Conservation (phyloP, 1,140 invertebrate species). For the Manduca sexta region DNA sequence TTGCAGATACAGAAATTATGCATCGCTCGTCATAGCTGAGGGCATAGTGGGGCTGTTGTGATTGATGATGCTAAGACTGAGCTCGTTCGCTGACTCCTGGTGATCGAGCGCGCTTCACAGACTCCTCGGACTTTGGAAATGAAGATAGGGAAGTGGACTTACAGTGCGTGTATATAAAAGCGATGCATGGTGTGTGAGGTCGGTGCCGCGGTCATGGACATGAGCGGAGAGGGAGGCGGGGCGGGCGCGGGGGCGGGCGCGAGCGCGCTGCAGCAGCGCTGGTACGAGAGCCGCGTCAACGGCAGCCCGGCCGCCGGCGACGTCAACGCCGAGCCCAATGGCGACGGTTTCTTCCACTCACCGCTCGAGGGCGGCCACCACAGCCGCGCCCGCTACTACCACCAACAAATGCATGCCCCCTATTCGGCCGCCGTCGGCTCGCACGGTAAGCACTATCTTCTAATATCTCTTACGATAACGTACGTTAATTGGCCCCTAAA, state of each 20-base stretch:
- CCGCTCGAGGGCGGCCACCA: slow-evolving; percentile 69
- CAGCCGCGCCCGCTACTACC: slow-evolving; percentile 69
- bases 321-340: slow-evolving; percentile 51
- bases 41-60: slow-evolving; percentile 15
- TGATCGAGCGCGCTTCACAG: slow-evolving; percentile 6
- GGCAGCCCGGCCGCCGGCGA: slow-evolving; percentile 66
- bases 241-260: slow-evolving; percentile 41
- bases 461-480: neutral
- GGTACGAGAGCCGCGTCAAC: slow-evolving; percentile 70
- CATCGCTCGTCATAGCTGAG: slow-evolving; percentile 18
- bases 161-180: slow-evolving; percentile 60
- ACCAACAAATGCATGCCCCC: slow-evolving; percentile 70
- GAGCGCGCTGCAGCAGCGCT: slow-evolving; percentile 64
- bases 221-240: slow-evolving; percentile 59
- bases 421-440: slow-evolving; percentile 67
- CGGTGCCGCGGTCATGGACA: slow-evolving; percentile 64
- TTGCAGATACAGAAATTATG: slow-evolving; percentile 49
- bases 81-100: slow-evolving; percentile 10
- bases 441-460: slow-evolving; percentile 51
- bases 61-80: slow-evolving; percentile 36
- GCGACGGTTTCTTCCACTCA: slow-evolving; percentile 69
- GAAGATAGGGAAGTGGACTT: slow-evolving; percentile 60
- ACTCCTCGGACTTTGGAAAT: slow-evolving; percentile 31
- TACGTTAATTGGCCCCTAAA: slow-evolving; percentile 12
- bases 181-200: slow-evolving; percentile 70